Evolutionary conservation across 2,888 invertebrate species (phyloP).

Genomic region (Linnaemya vulpina): DNA sequence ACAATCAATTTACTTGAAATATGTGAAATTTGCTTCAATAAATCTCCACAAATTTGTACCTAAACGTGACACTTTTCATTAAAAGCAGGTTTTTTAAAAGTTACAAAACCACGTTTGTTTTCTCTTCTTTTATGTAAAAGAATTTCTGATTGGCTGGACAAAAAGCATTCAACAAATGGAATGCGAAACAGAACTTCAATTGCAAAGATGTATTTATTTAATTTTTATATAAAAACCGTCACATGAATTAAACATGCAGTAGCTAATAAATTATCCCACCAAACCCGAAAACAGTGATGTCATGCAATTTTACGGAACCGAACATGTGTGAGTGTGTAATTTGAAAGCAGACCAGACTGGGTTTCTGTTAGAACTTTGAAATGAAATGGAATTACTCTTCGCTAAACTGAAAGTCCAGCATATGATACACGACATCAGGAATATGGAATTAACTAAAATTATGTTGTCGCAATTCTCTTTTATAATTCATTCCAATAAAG

Average conservation of each 20-base stretch:
- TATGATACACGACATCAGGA: not conserved
- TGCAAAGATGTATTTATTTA: not conserved
- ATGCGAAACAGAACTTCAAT: not conserved
- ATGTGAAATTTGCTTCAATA: too few species aligned
- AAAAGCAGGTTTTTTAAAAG: not conserved
- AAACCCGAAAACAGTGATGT: slow-evolving; percentile 7
- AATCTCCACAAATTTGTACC: not conserved
- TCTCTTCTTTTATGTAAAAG: not conserved
- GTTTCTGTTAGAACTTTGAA: not conserved
- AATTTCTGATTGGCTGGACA: not conserved
- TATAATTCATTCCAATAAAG: not conserved
- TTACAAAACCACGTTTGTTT: slow-evolving; percentile 18
- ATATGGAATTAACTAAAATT: not conserved
- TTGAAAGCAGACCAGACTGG: not conserved
- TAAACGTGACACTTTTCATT: slow-evolving; percentile 20
- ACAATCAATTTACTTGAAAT: slow-evolving; percentile 5
- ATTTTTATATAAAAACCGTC: not conserved
- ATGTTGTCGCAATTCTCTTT: not conserved
- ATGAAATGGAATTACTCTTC: not conserved
- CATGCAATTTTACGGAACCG: not conserved
- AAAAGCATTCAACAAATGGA: not conserved
- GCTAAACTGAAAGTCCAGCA: not conserved
- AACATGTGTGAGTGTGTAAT: not conserved
- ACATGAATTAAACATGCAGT: not conserved
- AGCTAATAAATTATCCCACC: slow-evolving; percentile 3